These are phyloP conservation scores for Drosophila teissieri DNA, from an alignment of 1,140 invertebrate species.

Conservation along the genomic window DNA sequence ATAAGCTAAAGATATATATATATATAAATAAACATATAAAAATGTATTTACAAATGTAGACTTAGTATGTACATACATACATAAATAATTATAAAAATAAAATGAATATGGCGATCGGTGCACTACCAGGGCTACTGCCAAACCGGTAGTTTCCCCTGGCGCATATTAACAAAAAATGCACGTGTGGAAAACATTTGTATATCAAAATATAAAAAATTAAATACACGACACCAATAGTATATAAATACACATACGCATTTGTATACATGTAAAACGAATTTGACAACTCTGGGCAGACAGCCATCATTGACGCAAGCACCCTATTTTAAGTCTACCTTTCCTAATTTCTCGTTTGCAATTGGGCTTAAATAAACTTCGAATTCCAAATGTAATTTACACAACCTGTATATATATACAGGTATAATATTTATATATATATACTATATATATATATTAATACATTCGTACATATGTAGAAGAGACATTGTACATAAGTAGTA, in stretches of 20 bases:
- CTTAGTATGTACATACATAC: neutral
- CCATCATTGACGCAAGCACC: conserved; percentile 77
- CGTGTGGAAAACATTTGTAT: too few relatives aligned
- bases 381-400: neutral
- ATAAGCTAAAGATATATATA: too few relatives aligned
- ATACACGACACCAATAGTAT: neutral
- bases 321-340: conserved; percentile 67
- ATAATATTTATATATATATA: neutral
- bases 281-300: conserved; percentile 64
- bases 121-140: neutral
- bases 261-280: conserved; percentile 29
- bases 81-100: neutral
- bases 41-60: too few relatives aligned
- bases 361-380: conserved; percentile 17
- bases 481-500: neutral
- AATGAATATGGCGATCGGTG: neutral
- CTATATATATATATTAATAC: conserved; percentile 7
- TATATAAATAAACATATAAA: too few relatives aligned
- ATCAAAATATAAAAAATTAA: neutral
- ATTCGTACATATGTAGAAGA: conserved; percentile 2
- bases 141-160: neutral
- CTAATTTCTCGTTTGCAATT: conserved; percentile 26
- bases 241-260: conserved; percentile 2
- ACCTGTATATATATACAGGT: too few relatives aligned
- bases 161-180: too few relatives aligned